phyloP scores from a whole-genome alignment of 2,113 vertebrate genomes.

The Aegithalos caudatus region DNA sequence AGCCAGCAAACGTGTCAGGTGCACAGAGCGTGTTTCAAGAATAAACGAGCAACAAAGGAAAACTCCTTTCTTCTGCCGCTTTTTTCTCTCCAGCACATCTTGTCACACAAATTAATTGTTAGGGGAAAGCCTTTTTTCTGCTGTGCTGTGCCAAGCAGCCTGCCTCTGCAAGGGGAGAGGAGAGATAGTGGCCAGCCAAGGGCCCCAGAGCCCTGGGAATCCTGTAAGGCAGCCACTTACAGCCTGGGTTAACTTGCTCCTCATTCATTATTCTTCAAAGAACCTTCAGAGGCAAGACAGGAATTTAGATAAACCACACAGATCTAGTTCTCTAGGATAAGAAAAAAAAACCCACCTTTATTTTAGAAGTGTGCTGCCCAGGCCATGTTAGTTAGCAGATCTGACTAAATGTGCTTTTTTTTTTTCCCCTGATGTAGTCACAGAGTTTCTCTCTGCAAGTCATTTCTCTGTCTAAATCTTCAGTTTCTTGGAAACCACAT shows the following conservation, averaged over 20 bases:
- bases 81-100: not conserved
- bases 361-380: not conserved
- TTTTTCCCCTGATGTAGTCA: not conserved
- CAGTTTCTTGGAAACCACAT: slow-evolving; percentile 48
- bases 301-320: not conserved
- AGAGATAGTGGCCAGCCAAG: not conserved
- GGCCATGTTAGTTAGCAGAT: not conserved
- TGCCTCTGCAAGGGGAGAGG: not conserved
- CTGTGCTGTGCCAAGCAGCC: not conserved
- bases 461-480: slow-evolving; percentile 11
- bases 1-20: slow-evolving; percentile 32
- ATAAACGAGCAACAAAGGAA: slow-evolving; percentile 4
- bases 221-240: not conserved
- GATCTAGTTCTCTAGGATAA: not conserved
- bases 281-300: not conserved
- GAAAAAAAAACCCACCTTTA: not conserved
- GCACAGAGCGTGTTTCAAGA: not conserved
- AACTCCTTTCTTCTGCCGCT: not conserved
- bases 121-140: not conserved
- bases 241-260: not conserved
- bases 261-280: not conserved
- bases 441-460: not conserved
- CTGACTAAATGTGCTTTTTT: not conserved
- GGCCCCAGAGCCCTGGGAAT: not conserved
- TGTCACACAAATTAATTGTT: slow-evolving; percentile 11